A percentile compares a stretch with the other conserved stretches of the same genome.
Evolutionary conservation across 2,797 vertebrate genomes (phyloP).

Genomic region (Megaceryle alcyon): DNA sequence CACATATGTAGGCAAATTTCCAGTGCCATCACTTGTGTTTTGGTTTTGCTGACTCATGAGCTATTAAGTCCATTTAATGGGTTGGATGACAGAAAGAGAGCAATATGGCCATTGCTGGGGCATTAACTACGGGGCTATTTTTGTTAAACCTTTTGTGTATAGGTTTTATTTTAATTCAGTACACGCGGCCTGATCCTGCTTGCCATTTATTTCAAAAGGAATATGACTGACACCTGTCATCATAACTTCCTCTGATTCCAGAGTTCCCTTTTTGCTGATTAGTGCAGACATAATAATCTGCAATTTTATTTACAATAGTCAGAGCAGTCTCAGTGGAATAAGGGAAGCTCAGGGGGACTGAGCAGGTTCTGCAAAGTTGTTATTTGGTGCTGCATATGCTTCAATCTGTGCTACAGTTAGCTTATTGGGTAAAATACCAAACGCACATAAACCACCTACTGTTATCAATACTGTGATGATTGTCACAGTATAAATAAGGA

Average conservation of each 20-base stretch:
- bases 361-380: not conserved
- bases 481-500: not conserved
- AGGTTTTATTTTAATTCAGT: not conserved
- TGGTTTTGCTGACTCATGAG: constrained; percentile 23
- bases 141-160: not conserved
- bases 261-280: not conserved
- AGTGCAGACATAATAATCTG: not conserved
- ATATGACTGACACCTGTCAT: not conserved
- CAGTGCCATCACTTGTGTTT: not conserved
- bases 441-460: not conserved
- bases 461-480: not conserved
- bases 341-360: not conserved
- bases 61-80: not conserved
- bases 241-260: not conserved
- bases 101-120: not conserved
- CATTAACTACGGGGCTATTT: not conserved
- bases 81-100: not conserved
- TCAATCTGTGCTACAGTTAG: not conserved
- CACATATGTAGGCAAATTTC: not conserved
- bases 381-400: not conserved
- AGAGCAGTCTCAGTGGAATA: not conserved
- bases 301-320: constrained; percentile 11
- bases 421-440: not conserved
- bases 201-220: not conserved
- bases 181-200: not conserved